Evolutionary conservation across 2,888 invertebrate genomes (phyloP).

Genomic region (Gibbula magus): DNA sequence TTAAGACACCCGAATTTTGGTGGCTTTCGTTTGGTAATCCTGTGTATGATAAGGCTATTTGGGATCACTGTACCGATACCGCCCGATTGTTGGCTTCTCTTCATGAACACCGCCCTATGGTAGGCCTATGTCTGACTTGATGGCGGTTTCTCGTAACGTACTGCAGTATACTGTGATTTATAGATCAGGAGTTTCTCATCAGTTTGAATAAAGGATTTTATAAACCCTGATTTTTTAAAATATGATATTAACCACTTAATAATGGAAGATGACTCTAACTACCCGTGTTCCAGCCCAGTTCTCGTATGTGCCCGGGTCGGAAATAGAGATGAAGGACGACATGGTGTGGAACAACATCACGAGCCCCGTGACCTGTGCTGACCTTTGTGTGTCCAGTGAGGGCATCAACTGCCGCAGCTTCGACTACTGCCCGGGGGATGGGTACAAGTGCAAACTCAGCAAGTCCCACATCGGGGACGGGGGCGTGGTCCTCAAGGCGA

Average conservation of each 20-base stretch:
- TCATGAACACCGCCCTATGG: too few relatives aligned
- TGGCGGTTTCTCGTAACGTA: too few relatives aligned
- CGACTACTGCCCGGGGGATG: conserved; percentile 50
- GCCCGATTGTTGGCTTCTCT: too few relatives aligned
- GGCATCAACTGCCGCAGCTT: conserved; percentile 56
- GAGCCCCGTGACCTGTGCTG: conserved; percentile 46
- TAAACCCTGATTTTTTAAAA: neutral
- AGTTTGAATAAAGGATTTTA: neutral
- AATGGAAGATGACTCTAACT: neutral
- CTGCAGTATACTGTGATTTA: too few relatives aligned
- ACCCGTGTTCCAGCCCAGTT: conserved; percentile 54
- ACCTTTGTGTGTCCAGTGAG: conserved; percentile 46
- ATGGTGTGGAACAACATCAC: conserved; percentile 33
- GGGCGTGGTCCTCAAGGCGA: conserved; percentile 1
- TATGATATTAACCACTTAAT: neutral
- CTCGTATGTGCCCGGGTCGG: conserved; percentile 44
- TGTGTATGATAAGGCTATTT: too few relatives aligned
- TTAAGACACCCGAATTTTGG: too few relatives aligned
- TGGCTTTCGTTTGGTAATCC: too few relatives aligned
- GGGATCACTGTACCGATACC: too few relatives aligned
- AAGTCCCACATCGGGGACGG: conserved; percentile 45
- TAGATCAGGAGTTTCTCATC: too few relatives aligned
- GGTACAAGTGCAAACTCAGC: conserved; percentile 51
- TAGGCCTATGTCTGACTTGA: too few relatives aligned
- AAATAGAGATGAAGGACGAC: conserved; percentile 49